Percentiles rank a stretch among this genome's conserved stretches.
Evolutionary conservation across 2,888 invertebrate genomes (phyloP).

Genomic region (Agrenia bidenticulata): DNA sequence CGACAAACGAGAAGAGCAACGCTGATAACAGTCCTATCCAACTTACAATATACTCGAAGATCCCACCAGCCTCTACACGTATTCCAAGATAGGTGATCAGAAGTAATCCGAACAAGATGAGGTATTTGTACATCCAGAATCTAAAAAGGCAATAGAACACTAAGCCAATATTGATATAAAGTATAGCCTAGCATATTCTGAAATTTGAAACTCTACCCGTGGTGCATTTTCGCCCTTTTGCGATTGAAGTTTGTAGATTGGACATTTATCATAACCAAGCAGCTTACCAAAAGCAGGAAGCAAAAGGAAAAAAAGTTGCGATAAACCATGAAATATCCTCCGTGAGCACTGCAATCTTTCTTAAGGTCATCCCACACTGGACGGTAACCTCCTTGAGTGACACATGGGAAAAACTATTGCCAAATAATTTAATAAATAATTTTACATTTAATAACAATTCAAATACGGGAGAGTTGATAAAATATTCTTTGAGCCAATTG

Average conservation of each 20-base stretch:
- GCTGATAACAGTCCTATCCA: slow-evolving; percentile 25
- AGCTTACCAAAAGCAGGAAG: slow-evolving; percentile 20
- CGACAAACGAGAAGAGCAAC: slow-evolving; percentile 27
- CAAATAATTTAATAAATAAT: neutral
- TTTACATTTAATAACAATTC: neutral
- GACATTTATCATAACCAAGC: slow-evolving; percentile 29
- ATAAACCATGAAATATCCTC: slow-evolving; percentile 43
- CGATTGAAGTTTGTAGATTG: slow-evolving; percentile 20
- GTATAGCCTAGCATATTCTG: neutral
- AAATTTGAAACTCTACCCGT: no score
- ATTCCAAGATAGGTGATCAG: slow-evolving; percentile 21
- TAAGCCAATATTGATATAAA: neutral
- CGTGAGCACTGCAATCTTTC: slow-evolving; percentile 24
- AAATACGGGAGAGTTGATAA: no score
- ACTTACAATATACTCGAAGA: slow-evolving; percentile 34
- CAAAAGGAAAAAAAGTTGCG: slow-evolving; percentile 33
- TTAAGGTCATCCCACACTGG: neutral
- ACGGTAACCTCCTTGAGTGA: neutral
- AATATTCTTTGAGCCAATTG: no score
- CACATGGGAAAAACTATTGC: slow-evolving; percentile 27
- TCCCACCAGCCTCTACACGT: slow-evolving; percentile 13
- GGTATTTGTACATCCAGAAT: slow-evolving; percentile 43
- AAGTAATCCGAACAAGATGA: slow-evolving; percentile 17
- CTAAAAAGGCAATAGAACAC: no score
- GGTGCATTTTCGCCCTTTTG: slow-evolving; percentile 32